Conservation (phyloP, 2,888 invertebrate species). For the Eupithecia inturbata region DNA sequence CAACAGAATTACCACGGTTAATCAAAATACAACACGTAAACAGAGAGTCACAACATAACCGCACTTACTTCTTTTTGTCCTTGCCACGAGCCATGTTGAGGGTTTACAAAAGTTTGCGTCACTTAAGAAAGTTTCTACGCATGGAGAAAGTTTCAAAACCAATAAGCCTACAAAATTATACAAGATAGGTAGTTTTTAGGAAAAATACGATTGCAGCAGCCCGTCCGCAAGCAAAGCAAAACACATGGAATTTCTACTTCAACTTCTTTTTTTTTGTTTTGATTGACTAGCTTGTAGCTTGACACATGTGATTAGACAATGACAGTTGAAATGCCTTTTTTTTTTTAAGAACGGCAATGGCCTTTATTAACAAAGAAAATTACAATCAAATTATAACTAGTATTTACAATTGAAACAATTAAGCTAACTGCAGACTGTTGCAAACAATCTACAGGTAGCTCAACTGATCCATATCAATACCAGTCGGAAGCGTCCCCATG, state of each 20-base stretch:
- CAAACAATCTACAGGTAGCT: too few species aligned
- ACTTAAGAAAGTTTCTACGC: background rate
- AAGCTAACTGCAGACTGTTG: too few species aligned
- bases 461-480: too few species aligned
- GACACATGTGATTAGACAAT: background rate
- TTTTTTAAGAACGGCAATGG: too few species aligned
- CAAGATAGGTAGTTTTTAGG: background rate
- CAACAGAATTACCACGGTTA: constrained; percentile 39
- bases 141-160: background rate
- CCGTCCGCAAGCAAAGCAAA: background rate
- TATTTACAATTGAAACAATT: too few species aligned
- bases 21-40: constrained; percentile 28
- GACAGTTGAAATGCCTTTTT: too few species aligned
- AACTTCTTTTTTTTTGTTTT: background rate
- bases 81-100: constrained; percentile 76
- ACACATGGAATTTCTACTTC: background rate
- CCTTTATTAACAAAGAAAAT: too few species aligned
- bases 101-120: constrained; percentile 8
- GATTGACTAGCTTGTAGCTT: background rate
- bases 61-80: constrained; percentile 79
- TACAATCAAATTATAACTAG: too few species aligned
- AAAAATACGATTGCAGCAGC: background rate
- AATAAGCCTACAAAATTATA: background rate
- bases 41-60: constrained; percentile 49
- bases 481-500: too few species aligned